Evolutionary conservation across 1,140 invertebrate species (phyloP), one percentile per base, ranked within the genome.

Genomic region (Panulirus ornatus): DNA sequence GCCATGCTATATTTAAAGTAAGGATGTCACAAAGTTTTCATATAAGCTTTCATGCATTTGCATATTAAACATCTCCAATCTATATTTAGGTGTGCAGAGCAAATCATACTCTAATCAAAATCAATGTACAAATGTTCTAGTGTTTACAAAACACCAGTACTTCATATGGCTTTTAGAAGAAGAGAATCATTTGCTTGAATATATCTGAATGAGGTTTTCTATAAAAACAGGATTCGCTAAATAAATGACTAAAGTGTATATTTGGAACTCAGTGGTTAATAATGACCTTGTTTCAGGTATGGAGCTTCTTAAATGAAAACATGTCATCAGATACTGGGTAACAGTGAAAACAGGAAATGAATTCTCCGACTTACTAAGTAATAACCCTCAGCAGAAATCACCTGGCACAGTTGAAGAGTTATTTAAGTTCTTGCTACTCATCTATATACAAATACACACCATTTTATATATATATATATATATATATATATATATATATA

Each of bases 381-480:
- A 47, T 47, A 47, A 47, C 54, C 19, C 19, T 66, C 58, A n/a
- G 27, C 27, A 66, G n/a, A 58, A 22, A 1, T 66, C 5, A 66
- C 5, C 27, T 66, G n/a, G 22, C 5, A 66, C n/a, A 47, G 44
- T 47, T 5, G 44, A 14, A 6, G 44, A 47, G 14, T 47, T 5
- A 47, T 47, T 47, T 47, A 47, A 58, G 30, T 47, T 5, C 22
- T 19, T 70, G 14, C 70, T 63, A 70, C 42, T 22, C 14, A n/a
- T 47, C 22, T 70, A 44, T 84, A 63, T 70, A 66, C 30, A 71
- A 27, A 84, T 44, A 84, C 34, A 66, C 71, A 84, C 42, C 40
- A 83, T 30, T 16, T 58, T 51, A 83, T 30, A 58, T 36, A 83
- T 38, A 51, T 14, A 58, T 36, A 58, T 34, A 83, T 84, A 9